Base-by-base conservation (phyloP, 64 coral and sea anemone genomes). In the Porites lutea region DNA sequence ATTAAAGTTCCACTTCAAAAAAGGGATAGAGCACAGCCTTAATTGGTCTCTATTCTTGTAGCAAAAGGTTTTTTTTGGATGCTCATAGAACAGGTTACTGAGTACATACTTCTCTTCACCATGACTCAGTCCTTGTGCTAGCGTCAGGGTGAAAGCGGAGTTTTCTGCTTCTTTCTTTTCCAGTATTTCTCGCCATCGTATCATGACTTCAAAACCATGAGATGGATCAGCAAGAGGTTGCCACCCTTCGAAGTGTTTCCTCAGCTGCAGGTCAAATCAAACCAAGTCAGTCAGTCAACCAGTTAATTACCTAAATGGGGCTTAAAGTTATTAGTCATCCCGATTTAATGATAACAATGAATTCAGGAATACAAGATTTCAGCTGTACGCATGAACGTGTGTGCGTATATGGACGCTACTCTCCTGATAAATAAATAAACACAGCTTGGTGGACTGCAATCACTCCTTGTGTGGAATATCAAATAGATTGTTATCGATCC, bases 151-250 rank as follows among this genome's bases (percentile, higher is more conserved):
- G 45, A 99, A 96, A 0, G 97, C 87, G 58, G 95, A 91, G 44
- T 84, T 84, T 55, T 82, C 81, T 18, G 97, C 82, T 93, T 90
- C 86, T 74, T 96, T 92, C 89, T 88, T 87, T 53, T 99, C 90
- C 7, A 99, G 92, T 59, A 99, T 86, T 72, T 94, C 84, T 74
- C 90, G 90, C 97, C 97, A 99, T 65, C 61, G 79, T 46, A 93
- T 86, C 53, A 99, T 87, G 2, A 99, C 91, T 5, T 99, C 91
- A 52, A 99, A 49, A 15, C 94, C 97, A 91, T 93, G 91, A 37
- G 63, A 74, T 8, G 77, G 91, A 65, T 96, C 88, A 55, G 87
- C 72, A 52, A 99, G 83, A 5, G 97, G 97, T 21, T 93, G 87
- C 97, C 97, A 99, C 5, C 87, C 89, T 44, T 80, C 49, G 23